Percentiles rank a stretch among this genome's conserved stretches.
Evolutionary conservation across 2,888 invertebrate genomes (phyloP).

Genomic region (Cataglyphis rosenhaueri): DNA sequence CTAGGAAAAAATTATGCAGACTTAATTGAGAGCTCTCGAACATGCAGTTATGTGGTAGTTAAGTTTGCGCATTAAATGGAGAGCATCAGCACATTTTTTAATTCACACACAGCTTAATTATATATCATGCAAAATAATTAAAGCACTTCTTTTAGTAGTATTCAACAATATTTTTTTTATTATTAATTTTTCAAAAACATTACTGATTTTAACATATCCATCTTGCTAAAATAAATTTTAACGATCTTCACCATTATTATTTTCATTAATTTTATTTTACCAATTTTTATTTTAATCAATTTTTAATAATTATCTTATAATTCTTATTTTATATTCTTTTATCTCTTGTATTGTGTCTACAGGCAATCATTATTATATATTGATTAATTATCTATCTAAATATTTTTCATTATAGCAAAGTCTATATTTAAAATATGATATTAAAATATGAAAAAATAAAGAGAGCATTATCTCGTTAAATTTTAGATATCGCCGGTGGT

Average conservation of each 20-base stretch:
- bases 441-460: not conserved
- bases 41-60: constrained; percentile 3
- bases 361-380: not conserved
- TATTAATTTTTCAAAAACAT: not conserved
- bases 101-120: constrained; percentile 30
- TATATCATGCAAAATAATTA: constrained; percentile 9
- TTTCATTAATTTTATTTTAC: not conserved
- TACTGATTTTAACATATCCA: not conserved
- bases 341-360: not conserved
- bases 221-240: not conserved
- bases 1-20: constrained; percentile 33
- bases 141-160: not conserved
- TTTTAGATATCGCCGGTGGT: constrained; percentile 95
- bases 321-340: not conserved
- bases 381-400: not conserved
- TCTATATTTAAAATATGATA: not conserved
- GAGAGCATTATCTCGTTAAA: not conserved
- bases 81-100: constrained; percentile 46
- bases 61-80: constrained; percentile 34
- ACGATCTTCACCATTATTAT: not conserved
- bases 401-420: not conserved
- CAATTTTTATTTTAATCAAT: not conserved
- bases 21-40: constrained; percentile 47
- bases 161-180: not conserved
- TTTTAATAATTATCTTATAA: not conserved